Base-by-base conservation (phyloP, 2,888 invertebrate species). In the Isotomurus palustris region DNA sequence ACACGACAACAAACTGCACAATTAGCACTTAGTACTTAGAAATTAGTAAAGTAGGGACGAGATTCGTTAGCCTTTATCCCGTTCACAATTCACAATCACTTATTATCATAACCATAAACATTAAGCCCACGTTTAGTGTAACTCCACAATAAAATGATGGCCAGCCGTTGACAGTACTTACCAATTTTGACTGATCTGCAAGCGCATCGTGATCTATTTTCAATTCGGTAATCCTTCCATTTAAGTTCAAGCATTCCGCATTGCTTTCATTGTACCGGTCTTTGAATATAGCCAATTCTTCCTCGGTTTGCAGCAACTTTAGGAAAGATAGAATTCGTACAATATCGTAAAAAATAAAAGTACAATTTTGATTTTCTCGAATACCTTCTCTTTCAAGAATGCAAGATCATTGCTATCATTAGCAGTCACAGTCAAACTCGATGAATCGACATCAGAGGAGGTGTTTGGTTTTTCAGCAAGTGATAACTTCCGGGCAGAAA, bases 221-320 rank as follows among this genome's bases (percentile, higher is more conserved):
- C 72, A 86, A 75, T 58, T 74, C 74, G 41, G 80, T 76, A 70
- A 87, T 78, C 73, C 84, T 82, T 62, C 81, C 78, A 41, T 81
- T 78, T 40, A 86, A 76, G 53, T 80, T 78, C 56, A 81, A 78
- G 70, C 83, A 82, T 71, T 86, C 85, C 25, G 80, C 81, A 70
- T 79, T 78, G 58, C 81, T 83, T 68, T 80, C 80, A 58, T 84
- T 83, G 78, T 84, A 88, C 69, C 84, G 80, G 74, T 86, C 84
- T 73, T 87, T 87, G 62, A 88, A 80, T 48, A 83, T 78, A 56
- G 84, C 83, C 70, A 88, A 76, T 75, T 88, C 87, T 74, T 87
- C 86, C 73, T 86, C 84, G 24, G 87, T 77, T 72, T 82, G 81
- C 72, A 80, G 79, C 72, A 85, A 75, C 73, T 73, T 40, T 14